Evolutionary conservation across 2,113 vertebrate species (phyloP), one percentile per base, ranked within the genome.

Genomic region (Harpagus bidentatus): DNA sequence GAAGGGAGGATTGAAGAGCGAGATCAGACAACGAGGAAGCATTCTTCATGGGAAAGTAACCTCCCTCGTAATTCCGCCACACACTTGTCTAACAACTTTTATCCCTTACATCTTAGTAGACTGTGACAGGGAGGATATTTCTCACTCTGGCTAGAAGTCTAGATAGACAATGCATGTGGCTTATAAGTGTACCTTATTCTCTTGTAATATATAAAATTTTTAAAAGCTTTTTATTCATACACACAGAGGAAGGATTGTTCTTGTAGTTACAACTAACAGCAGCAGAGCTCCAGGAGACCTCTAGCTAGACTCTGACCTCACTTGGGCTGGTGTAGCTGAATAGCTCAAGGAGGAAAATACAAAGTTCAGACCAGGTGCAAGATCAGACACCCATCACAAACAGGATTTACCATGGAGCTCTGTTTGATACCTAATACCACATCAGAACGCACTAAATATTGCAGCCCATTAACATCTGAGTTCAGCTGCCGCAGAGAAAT

Each of bases 401-500:
- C 40, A 78, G 45, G 52, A 92, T 61, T 84, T 83, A 90, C 36
- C 73, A 55, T 3, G 22, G 90, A 84, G 88, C 32, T 87, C 76
- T 67, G 42, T 73, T 25, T 81, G 90, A 94, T 62, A 95, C 45
- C 13, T 18, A 76, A 72, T 21, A 87, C 74, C 62, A 36, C 43
- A 83, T 76, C 50, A 62, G 29, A 92, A 90, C 16, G 11, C 31
- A 65, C 69, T 42, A 45, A 92, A 63, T 34, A 71, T 21, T n/a
- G 40, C 47, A 84, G 72, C 10, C 69, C 69, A 36, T 65, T 80
- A 96, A 80, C 9, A 4, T 32, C 28, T 0, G 0, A 63, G 55
- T 59, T 88, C 90, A 95, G 69, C 92, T 84, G 80, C 80, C 84
- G 43, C 71, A 82, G 34, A 90, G 70, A 94, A 90, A 82, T 38